phyloP scores from a whole-genome alignment of 2,113 vertebrate genomes.

The Tachysurus vachellii region DNA sequence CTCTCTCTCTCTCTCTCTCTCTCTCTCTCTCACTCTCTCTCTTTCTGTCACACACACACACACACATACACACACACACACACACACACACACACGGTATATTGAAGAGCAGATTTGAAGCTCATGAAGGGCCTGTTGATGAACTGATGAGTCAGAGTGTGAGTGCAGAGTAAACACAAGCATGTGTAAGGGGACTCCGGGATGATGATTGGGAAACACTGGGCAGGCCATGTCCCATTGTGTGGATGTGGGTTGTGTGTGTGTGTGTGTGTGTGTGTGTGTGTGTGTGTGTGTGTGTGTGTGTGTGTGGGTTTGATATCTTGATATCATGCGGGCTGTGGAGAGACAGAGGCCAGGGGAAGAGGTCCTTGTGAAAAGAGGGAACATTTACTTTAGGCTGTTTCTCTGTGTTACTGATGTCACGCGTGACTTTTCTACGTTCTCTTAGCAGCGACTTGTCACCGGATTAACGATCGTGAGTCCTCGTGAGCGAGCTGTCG shows the following conservation, averaged over 20 bases:
- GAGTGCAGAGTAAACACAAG: neutral
- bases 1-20: neutral
- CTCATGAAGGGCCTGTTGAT: conserved; percentile 6
- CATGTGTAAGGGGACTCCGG: neutral
- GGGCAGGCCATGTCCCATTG: neutral
- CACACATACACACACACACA: neutral
- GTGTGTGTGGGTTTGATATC: neutral
- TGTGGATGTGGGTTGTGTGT: neutral
- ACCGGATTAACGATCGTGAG: too few species aligned
- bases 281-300: neutral
- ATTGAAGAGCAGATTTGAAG: neutral
- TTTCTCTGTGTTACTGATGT: neutral
- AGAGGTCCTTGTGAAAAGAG: neutral
- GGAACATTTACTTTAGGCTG: neutral
- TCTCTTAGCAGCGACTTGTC: neutral
- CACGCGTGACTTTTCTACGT: neutral
- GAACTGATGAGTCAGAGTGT: neutral
- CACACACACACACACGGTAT: neutral
- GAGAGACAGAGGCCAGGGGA: conserved; percentile 4
- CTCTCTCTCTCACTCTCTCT: neutral
- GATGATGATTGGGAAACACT: conserved; percentile 17
- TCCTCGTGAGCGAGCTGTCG: too few species aligned
- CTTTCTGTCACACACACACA: too few species aligned
- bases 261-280: neutral
- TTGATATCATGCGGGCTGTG: conserved; percentile 5